These are phyloP conservation scores for Homarus americanus DNA, from an alignment of 1,140 invertebrate species.

Conservation along the genomic window DNA sequence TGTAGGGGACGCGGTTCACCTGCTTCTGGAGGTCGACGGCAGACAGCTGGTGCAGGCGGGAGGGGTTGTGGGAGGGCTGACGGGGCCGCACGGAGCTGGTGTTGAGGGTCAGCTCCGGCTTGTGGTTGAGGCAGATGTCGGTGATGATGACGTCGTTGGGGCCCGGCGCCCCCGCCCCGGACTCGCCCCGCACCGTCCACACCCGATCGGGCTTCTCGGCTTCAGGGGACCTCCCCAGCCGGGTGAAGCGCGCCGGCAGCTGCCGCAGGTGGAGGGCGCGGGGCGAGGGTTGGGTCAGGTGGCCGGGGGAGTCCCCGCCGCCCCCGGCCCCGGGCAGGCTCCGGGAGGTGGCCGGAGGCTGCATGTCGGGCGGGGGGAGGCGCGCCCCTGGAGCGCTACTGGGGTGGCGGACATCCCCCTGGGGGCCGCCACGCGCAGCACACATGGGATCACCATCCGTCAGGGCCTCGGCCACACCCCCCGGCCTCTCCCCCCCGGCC, in stretches of 20 bases:
- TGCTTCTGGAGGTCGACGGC: slow-evolving; percentile 34
- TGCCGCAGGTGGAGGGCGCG: slow-evolving; percentile 25
- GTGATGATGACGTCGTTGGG: slow-evolving; percentile 46
- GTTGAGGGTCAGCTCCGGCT: slow-evolving; percentile 48
- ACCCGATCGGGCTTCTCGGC: slow-evolving; percentile 50
- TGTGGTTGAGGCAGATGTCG: slow-evolving; percentile 62
- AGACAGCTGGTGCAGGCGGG: slow-evolving; percentile 20
- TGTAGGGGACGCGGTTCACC: background rate
- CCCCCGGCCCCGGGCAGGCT: slow-evolving; percentile 9
- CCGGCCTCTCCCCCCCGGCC: slow-evolving; percentile 41
- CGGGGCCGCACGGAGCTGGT: slow-evolving; percentile 29
- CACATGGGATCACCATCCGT: slow-evolving; percentile 63
- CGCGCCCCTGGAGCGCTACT: slow-evolving; percentile 32
- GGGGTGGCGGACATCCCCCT: slow-evolving; percentile 57
- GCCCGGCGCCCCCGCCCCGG: slow-evolving; percentile 30
- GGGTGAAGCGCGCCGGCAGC: slow-evolving; percentile 42
- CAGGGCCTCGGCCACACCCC: slow-evolving; percentile 50
- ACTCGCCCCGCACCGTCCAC: slow-evolving; percentile 53
- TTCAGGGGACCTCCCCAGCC: slow-evolving; percentile 42
- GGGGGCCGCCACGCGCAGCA: slow-evolving; percentile 53
- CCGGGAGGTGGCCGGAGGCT: slow-evolving; percentile 3
- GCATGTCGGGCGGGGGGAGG: slow-evolving; percentile 23
- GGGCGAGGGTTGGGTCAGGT: slow-evolving; percentile 28
- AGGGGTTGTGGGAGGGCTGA: background rate
- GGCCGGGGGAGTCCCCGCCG: background rate